phyloP scores from a whole-genome alignment of 2,113 vertebrate species.

The Centropus bengalensis region DNA sequence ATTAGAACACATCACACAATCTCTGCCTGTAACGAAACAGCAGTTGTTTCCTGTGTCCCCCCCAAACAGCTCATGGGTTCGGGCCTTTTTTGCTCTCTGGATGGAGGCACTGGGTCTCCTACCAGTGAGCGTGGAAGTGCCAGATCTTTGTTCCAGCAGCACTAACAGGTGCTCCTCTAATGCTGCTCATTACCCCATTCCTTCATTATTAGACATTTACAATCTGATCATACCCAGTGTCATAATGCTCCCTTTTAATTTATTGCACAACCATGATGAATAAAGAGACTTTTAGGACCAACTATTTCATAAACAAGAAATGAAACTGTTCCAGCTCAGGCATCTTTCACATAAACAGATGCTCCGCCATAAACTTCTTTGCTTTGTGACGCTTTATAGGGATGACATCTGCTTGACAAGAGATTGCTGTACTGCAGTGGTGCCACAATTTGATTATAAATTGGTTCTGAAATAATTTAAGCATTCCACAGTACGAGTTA shows the following conservation, averaged over 20 bases:
- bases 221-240: conserved; percentile 47
- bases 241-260: conserved; percentile 64
- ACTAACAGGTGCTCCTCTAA: conserved; percentile 70
- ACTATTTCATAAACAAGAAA: conserved; percentile 71
- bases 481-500: conserved; percentile 72
- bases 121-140: background rate
- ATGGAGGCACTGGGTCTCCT: background rate
- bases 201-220: conserved; percentile 75
- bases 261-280: conserved; percentile 66
- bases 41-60: background rate
- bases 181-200: conserved; percentile 51
- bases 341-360: conserved; percentile 76
- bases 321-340: conserved; percentile 68
- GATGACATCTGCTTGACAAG: conserved; percentile 80
- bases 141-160: background rate
- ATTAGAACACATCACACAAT: conserved; percentile 7
- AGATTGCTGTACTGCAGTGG: conserved; percentile 70
- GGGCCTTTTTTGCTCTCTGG: background rate
- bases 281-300: conserved; percentile 72
- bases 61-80: background rate
- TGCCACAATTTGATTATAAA: conserved; percentile 75
- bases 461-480: conserved; percentile 73
- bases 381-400: conserved; percentile 69
- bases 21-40: background rate
- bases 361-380: conserved; percentile 77